Percentiles rank a stretch among this genome's conserved stretches.
Evolutionary conservation across 2,113 vertebrate species (phyloP).

Genomic region (Vimba vimba): DNA sequence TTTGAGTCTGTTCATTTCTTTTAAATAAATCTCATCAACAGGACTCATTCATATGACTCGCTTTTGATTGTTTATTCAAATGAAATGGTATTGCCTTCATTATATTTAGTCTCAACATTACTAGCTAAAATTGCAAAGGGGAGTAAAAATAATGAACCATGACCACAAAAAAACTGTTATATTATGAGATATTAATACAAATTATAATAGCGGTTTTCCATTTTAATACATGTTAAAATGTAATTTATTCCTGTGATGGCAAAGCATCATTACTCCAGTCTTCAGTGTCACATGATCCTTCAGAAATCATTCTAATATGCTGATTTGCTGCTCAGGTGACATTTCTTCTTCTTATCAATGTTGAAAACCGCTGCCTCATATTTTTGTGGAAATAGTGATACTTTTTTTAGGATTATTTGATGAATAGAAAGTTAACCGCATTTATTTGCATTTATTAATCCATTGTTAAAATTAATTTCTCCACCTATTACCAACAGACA

Average conservation of each 20-base stretch:
- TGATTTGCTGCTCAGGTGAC: not conserved
- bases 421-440: no score
- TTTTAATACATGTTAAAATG: not conserved
- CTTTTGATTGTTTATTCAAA: not conserved
- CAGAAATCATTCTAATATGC: not conserved
- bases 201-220: not conserved
- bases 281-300: not conserved
- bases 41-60: not conserved
- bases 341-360: no score
- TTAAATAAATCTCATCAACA: conserved; percentile 74
- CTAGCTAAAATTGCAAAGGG: not conserved
- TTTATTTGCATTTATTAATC: no score
- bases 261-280: not conserved
- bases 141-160: not conserved
- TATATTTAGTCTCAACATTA: not conserved
- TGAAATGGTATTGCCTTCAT: not conserved
- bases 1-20: conserved; percentile 64
- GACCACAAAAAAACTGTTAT: not conserved
- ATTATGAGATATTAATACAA: not conserved
- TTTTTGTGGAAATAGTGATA: no score
- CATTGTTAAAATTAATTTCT: not conserved
- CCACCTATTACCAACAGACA: not conserved
- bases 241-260: not conserved
- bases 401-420: no score
- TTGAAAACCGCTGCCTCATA: no score